Evolutionary conservation across 2,888 invertebrate species (phyloP).

Genomic region (Toxonevra muliebris): DNA sequence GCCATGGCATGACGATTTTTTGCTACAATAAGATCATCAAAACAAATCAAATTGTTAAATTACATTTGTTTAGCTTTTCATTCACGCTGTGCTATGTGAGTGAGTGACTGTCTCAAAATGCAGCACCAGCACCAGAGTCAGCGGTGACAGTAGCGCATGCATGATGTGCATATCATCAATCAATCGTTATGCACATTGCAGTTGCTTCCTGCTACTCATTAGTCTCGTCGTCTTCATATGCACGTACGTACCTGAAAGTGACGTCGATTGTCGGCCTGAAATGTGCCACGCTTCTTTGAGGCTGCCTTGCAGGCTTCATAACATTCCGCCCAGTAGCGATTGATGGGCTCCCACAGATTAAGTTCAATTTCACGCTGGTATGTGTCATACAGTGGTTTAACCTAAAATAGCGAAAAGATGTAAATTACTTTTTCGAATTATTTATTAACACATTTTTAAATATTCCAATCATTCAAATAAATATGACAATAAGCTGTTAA

Average conservation of each 20-base stretch:
- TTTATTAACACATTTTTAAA: no score
- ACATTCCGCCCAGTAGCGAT: constrained; percentile 71
- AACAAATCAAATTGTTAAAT: constrained; percentile 8
- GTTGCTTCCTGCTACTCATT: background rate
- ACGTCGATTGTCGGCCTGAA: constrained; percentile 69
- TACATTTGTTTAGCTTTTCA: background rate
- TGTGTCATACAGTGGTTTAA: constrained; percentile 68
- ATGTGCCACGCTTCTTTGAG: constrained; percentile 68
- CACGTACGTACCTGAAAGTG: constrained; percentile 65
- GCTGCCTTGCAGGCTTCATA: constrained; percentile 70
- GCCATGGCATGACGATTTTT: constrained; percentile 68
- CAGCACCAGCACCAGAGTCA: background rate
- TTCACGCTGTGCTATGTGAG: background rate
- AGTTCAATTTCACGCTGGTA: constrained; percentile 68
- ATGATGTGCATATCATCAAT: background rate
- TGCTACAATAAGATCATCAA: constrained; percentile 54
- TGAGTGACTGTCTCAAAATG: background rate
- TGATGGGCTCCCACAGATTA: constrained; percentile 67
- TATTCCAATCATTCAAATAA: no score
- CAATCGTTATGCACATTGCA: background rate
- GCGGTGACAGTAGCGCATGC: background rate
- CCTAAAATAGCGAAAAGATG: constrained; percentile 56
- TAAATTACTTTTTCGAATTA: background rate
- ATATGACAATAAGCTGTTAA: no score
- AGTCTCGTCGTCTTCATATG: no score